These are phyloP conservation scores for Monochamus saltuarius DNA, from an alignment of 1,140 invertebrate genomes.

Conservation along the genomic window DNA sequence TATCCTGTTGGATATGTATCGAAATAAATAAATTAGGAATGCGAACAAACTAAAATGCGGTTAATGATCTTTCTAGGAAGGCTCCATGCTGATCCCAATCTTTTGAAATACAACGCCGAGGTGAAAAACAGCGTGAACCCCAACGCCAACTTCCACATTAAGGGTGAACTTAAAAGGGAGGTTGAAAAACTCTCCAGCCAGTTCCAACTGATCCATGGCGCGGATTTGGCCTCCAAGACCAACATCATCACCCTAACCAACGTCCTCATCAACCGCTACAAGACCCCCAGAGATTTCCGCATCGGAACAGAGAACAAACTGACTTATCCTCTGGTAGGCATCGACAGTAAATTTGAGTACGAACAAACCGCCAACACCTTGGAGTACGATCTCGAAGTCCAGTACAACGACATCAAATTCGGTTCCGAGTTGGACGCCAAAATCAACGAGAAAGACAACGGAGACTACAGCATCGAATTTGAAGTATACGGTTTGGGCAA, in stretches of 20 bases:
- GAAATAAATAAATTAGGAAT: too few relatives aligned
- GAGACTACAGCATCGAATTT: constrained; percentile 63
- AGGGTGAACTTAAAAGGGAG: constrained; percentile 51
- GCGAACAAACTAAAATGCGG: too few relatives aligned
- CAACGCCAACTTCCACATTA: constrained; percentile 60
- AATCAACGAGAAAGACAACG: constrained; percentile 52
- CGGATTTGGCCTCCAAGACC: constrained; percentile 59
- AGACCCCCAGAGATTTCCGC: constrained; percentile 30
- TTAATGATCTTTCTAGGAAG: constrained; percentile 25
- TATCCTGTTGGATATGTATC: too few relatives aligned
- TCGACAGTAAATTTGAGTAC: constrained; percentile 55
- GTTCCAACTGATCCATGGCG: constrained; percentile 62
- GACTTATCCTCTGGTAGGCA: constrained; percentile 56
- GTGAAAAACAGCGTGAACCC: constrained; percentile 59
- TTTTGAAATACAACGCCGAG: constrained; percentile 53
- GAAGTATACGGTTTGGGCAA: constrained; percentile 59
- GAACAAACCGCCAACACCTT: constrained; percentile 57
- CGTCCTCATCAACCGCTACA: constrained; percentile 26
- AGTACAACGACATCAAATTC: constrained; percentile 59
- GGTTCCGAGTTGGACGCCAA: constrained; percentile 60
- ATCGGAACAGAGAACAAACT: constrained; percentile 51
- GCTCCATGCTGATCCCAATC: constrained; percentile 41
- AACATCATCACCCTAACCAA: constrained; percentile 54
- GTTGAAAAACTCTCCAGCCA: constrained; percentile 50
- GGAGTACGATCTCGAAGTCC: constrained; percentile 54